phyloP scores from a whole-genome alignment of 2,797 vertebrate genomes.

The Alca torda region DNA sequence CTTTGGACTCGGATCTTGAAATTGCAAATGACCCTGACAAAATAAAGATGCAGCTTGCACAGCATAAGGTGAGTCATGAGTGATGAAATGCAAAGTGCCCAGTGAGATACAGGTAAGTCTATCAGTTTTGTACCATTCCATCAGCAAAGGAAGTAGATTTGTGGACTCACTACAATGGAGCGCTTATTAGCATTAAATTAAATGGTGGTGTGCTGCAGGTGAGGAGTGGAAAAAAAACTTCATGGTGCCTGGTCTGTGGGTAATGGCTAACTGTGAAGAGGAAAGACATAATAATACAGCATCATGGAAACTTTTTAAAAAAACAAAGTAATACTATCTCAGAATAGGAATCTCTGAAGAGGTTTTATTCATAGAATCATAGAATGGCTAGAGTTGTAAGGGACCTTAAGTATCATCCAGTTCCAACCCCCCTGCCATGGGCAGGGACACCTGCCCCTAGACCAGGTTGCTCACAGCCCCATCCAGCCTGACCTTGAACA shows the following conservation, averaged over 20 bases:
- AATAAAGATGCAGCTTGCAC: conserved; percentile 92
- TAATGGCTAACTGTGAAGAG: not conserved
- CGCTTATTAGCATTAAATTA: not conserved
- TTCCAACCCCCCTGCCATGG: not conserved
- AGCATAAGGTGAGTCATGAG: conserved; percentile 90
- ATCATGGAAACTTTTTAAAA: not conserved
- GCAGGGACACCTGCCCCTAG: not conserved
- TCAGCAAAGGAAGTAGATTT: not conserved
- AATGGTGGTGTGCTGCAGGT: not conserved
- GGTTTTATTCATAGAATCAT: not conserved
- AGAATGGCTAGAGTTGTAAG: not conserved
- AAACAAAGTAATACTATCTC: not conserved
- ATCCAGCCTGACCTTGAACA: not conserved
- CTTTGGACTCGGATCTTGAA: conserved; percentile 94
- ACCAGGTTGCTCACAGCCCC: not conserved
- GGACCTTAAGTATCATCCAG: not conserved
- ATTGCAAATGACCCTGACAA: conserved; percentile 98
- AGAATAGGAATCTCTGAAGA: not conserved
- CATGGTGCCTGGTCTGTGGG: not conserved
- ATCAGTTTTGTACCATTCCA: not conserved
- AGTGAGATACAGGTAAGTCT: not conserved
- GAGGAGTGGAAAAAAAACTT: not conserved
- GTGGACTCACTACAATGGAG: not conserved
- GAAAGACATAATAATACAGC: not conserved
- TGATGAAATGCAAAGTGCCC: not conserved